Conservation (phyloP, 2,888 invertebrate genomes). For the Drosophila rellima region DNA sequence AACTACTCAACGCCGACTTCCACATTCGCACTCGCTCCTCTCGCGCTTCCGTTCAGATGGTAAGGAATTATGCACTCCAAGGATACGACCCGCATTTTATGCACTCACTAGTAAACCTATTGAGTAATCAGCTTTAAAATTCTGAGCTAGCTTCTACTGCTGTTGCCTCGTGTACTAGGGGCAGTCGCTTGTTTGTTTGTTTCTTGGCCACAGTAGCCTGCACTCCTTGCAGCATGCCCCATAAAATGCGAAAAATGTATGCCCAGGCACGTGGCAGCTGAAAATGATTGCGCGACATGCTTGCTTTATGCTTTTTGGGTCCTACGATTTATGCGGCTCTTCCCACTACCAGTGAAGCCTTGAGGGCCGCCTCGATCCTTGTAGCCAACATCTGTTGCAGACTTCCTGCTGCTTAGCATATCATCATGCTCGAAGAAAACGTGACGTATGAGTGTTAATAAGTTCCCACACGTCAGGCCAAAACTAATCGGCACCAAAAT, state of each 20-base stretch:
- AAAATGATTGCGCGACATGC: slow-evolving; percentile 84
- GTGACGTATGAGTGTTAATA: slow-evolving; percentile 73
- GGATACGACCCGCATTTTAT: slow-evolving; percentile 73
- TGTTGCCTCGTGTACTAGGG: slow-evolving; percentile 14
- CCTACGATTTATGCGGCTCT: slow-evolving; percentile 65
- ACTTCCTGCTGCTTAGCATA: slow-evolving; percentile 48
- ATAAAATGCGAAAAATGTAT: slow-evolving; percentile 80
- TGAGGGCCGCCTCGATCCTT: neutral
- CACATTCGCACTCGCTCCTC: neutral
- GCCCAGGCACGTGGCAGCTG: slow-evolving; percentile 82
- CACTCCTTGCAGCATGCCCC: slow-evolving; percentile 46
- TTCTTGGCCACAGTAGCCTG: slow-evolving; percentile 56
- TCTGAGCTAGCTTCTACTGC: slow-evolving; percentile 41
- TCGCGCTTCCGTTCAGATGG: slow-evolving; percentile 8
- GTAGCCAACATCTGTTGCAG: slow-evolving; percentile 23
- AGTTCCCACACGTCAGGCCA: slow-evolving; percentile 40
- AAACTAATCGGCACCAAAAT: slow-evolving; percentile 61
- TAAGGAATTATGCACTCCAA: slow-evolving; percentile 75
- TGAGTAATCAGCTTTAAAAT: slow-evolving; percentile 82
- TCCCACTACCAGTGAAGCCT: slow-evolving; percentile 16
- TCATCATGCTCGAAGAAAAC: slow-evolving; percentile 35
- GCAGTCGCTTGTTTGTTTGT: slow-evolving; percentile 62
- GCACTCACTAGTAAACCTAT: slow-evolving; percentile 77
- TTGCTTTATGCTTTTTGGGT: slow-evolving; percentile 83
- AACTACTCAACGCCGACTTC: neutral